These are phyloP conservation scores for Achlya flavicornis DNA, from an alignment of 2,888 invertebrate genomes.

Conservation along the genomic window DNA sequence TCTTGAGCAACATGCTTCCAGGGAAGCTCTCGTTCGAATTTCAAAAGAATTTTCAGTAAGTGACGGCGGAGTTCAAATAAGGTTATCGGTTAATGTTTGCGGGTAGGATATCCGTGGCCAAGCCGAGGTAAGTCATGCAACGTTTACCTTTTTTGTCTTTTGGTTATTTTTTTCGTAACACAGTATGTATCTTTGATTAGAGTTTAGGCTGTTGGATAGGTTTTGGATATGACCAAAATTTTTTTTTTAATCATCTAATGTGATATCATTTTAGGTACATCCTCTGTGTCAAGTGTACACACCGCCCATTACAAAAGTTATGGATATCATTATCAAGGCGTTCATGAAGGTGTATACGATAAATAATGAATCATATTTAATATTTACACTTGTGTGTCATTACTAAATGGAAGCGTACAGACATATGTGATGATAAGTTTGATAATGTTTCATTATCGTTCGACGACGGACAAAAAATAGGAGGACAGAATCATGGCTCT, in stretches of 20 bases:
- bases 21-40: constrained; percentile 34
- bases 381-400: constrained; percentile 22
- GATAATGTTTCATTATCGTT: constrained; percentile 4
- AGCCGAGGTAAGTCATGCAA: constrained; percentile 60
- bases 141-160: constrained; percentile 52
- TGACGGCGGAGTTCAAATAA: constrained; percentile 69
- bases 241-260: constrained; percentile 38
- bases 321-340: constrained; percentile 18
- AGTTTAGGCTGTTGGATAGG: constrained; percentile 50
- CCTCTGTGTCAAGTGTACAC: constrained; percentile 14
- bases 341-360: constrained; percentile 20
- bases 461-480: neutral
- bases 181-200: constrained; percentile 63
- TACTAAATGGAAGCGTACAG: constrained; percentile 9
- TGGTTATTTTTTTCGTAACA: constrained; percentile 37
- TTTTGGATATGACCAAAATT: constrained; percentile 36
- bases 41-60: constrained; percentile 43
- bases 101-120: constrained; percentile 68
- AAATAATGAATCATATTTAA: constrained; percentile 24
- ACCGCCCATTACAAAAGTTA: constrained; percentile 13
- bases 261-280: constrained; percentile 46
- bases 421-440: neutral
- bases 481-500: constrained; percentile 1
- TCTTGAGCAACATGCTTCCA: constrained; percentile 29
- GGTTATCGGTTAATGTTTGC: constrained; percentile 70